Percentiles rank a stretch among this genome's conserved stretches.
Evolutionary conservation across 2,113 vertebrate species (phyloP).

Genomic region (Heptranchias perlo): DNA sequence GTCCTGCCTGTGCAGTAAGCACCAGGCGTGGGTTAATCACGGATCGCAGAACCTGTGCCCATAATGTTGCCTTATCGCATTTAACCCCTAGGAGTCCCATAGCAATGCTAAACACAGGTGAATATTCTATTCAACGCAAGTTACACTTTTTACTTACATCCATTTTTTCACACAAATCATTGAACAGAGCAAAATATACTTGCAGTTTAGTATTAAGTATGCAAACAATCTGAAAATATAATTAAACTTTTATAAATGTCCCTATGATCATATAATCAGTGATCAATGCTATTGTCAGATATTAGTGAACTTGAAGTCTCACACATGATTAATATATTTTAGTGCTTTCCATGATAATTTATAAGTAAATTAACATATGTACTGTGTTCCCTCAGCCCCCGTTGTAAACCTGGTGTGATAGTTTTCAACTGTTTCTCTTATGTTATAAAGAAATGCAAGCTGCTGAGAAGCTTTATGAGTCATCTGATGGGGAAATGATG

Average conservation of each 20-base stretch:
- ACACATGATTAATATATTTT: not conserved
- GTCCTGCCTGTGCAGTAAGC: too few relatives aligned
- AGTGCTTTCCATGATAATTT: not conserved
- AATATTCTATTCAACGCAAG: not conserved
- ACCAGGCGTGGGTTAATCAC: too few relatives aligned
- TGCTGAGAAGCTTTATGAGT: not conserved
- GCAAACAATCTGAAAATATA: not conserved
- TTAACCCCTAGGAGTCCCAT: not conserved
- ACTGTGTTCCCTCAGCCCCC: not conserved
- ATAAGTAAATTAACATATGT: not conserved
- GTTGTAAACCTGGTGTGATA: not conserved
- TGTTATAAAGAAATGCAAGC: conserved; percentile 1
- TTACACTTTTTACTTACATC: not conserved
- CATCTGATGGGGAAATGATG: not conserved
- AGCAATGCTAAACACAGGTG: not conserved
- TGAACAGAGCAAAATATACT: not conserved
- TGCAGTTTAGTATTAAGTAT: not conserved
- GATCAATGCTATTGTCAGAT: not conserved
- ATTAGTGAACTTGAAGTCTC: not conserved
- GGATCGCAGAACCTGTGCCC: too few relatives aligned
- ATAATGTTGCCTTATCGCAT: too few relatives aligned
- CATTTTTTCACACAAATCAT: not conserved
- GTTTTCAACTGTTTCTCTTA: not conserved
- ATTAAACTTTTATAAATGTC: not conserved
- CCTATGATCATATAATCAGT: not conserved